These are phyloP conservation scores for Lasius fuliginosus DNA, from an alignment of 2,888 invertebrate species.

Conservation along the genomic window DNA sequence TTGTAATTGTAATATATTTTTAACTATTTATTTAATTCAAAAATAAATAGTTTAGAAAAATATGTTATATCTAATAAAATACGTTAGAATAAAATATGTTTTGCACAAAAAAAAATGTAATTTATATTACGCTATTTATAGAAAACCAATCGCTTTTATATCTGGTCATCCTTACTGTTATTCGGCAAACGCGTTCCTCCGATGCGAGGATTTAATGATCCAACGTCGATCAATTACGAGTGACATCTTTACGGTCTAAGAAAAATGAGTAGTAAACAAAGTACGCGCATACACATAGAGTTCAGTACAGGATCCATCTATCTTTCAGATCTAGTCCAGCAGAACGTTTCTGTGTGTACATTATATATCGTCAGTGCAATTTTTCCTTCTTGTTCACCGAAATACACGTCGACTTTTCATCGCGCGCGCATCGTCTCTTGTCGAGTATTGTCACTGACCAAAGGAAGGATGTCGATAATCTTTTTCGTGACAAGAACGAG, in stretches of 20 bases:
- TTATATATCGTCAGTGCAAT: slow-evolving; percentile 34
- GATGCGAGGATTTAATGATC: slow-evolving; percentile 14
- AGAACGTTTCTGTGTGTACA: slow-evolving; percentile 20
- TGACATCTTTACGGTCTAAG: slow-evolving; percentile 35
- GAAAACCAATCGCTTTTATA: not conserved
- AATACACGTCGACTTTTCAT: slow-evolving; percentile 12
- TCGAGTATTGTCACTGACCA: not conserved
- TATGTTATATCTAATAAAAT: not conserved
- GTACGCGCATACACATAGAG: slow-evolving; percentile 4
- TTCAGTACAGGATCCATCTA: slow-evolving; percentile 21
- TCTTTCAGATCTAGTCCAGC: slow-evolving; percentile 28
- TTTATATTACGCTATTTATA: not conserved
- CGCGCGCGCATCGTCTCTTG: not conserved
- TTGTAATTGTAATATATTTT: not conserved
- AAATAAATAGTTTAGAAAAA: not conserved
- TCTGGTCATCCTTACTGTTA: not conserved
- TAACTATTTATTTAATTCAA: not conserved
- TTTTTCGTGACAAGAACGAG: not conserved
- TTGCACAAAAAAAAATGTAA: not conserved
- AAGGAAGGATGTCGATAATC: not conserved
- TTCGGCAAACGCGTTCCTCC: not conserved
- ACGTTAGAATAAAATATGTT: not conserved
- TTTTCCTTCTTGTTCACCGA: not conserved
- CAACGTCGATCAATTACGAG: slow-evolving; percentile 37
- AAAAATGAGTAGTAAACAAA: slow-evolving; percentile 40